Evolutionary conservation across 2,113 vertebrate species (phyloP).

Genomic region (Bothrops jararaca): DNA sequence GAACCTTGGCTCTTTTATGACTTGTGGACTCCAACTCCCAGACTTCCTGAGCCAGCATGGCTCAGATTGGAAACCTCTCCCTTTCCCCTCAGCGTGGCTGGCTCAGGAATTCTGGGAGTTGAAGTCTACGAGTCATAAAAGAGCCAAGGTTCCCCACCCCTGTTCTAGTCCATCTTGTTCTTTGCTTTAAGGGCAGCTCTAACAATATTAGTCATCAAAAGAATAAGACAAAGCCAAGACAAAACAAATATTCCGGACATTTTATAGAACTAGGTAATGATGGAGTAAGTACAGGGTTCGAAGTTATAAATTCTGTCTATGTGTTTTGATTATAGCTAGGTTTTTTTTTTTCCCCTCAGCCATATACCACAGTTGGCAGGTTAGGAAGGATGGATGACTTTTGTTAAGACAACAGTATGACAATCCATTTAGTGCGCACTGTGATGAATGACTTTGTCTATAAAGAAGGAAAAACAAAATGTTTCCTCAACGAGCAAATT

Average conservation of each 20-base stretch:
- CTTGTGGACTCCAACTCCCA: no score
- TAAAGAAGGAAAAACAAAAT: constrained; percentile 1
- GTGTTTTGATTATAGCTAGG: constrained; percentile 1
- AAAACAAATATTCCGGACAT: background rate
- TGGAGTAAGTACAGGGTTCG: background rate
- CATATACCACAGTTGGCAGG: background rate
- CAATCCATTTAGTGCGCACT: background rate
- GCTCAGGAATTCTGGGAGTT: no score
- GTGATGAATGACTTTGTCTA: constrained; percentile 7
- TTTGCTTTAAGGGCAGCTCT: background rate
- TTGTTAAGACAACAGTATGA: constrained; percentile 7
- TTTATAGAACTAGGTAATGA: constrained; percentile 1
- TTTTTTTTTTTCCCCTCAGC: background rate
- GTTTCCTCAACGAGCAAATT: background rate
- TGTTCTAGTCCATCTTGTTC: background rate
- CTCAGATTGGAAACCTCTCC: no score
- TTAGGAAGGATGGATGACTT: constrained; percentile 3
- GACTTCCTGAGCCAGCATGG: no score
- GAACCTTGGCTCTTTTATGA: no score
- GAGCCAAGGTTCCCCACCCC: no score
- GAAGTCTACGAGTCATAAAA: no score
- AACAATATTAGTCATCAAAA: background rate
- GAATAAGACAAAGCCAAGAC: background rate
- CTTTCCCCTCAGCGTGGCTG: no score
- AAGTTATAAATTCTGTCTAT: constrained; percentile 11